phyloP scores from a whole-genome alignment of 2,113 vertebrate genomes.

The Peromyscus californicus region DNA sequence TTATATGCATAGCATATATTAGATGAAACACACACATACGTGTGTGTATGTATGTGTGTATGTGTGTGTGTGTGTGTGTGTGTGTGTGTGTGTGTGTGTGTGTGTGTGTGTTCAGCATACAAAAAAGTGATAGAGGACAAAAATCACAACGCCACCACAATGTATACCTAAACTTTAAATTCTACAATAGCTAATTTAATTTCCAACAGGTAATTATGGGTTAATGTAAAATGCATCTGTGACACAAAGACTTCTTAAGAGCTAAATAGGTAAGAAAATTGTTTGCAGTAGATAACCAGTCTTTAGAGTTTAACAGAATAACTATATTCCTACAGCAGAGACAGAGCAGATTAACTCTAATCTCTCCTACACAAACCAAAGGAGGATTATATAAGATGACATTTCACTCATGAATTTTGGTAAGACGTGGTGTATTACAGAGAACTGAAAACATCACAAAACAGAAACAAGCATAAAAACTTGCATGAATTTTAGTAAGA shows the following conservation, averaged over 20 bases:
- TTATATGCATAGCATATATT: background rate
- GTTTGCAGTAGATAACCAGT: background rate
- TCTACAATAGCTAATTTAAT: constrained; percentile 15
- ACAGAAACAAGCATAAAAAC: background rate
- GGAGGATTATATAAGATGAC: background rate
- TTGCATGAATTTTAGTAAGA: background rate
- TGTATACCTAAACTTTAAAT: background rate
- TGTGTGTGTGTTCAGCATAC: background rate
- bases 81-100: too few relatives aligned
- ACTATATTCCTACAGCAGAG: background rate
- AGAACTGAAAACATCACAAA: background rate
- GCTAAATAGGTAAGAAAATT: background rate
- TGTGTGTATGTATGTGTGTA: too few relatives aligned
- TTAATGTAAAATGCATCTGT: constrained; percentile 12
- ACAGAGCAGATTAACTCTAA: background rate
- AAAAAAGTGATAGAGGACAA: background rate
- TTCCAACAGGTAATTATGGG: background rate
- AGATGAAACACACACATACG: background rate
- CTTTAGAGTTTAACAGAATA: background rate
- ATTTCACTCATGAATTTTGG: background rate
- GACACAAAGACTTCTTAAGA: background rate
- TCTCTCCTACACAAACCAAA: background rate
- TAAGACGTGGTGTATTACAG: background rate
- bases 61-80: too few relatives aligned
- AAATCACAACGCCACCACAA: background rate